phyloP scores from a whole-genome alignment of 2,113 vertebrate species.

The Polypterus bichir region DNA sequence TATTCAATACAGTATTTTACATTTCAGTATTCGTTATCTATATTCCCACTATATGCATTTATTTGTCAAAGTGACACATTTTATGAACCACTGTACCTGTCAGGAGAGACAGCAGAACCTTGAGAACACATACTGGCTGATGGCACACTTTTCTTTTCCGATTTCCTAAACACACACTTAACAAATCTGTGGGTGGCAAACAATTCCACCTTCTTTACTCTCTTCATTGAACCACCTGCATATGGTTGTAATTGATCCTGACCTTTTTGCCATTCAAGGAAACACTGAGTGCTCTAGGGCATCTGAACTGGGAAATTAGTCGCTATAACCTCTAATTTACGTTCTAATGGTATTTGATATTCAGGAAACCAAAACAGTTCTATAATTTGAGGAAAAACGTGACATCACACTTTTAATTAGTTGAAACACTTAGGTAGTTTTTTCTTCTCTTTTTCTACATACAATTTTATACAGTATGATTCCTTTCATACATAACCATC shows the following conservation, averaged over 20 bases:
- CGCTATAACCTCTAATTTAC: conserved; percentile 11
- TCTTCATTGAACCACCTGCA: neutral
- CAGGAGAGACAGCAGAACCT: too few relatives aligned
- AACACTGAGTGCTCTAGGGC: conserved; percentile 13
- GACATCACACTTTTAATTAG: conserved; percentile 32
- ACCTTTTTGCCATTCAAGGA: conserved; percentile 1
- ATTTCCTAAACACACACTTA: conserved; percentile 11
- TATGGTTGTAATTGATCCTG: conserved; percentile 9
- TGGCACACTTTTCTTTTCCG: neutral
- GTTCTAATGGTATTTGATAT: conserved; percentile 24
- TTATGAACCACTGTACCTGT: too few relatives aligned
- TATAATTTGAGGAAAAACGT: conserved; percentile 33
- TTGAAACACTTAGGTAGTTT: conserved; percentile 20
- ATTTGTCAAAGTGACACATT: too few relatives aligned
- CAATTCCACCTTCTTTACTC: conserved; percentile 2
- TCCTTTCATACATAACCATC: too few relatives aligned
- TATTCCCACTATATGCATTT: too few relatives aligned
- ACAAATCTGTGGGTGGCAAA: conserved; percentile 14
- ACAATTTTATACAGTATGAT: too few relatives aligned
- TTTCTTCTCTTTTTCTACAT: too few relatives aligned
- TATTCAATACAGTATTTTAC: too few relatives aligned
- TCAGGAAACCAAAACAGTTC: conserved; percentile 36
- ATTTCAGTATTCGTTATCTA: too few relatives aligned
- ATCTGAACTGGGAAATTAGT: conserved; percentile 18
- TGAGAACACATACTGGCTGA: too few relatives aligned